Evolutionary conservation across 2,888 invertebrate genomes (phyloP).

Genomic region (Ennomos quercinarius): DNA sequence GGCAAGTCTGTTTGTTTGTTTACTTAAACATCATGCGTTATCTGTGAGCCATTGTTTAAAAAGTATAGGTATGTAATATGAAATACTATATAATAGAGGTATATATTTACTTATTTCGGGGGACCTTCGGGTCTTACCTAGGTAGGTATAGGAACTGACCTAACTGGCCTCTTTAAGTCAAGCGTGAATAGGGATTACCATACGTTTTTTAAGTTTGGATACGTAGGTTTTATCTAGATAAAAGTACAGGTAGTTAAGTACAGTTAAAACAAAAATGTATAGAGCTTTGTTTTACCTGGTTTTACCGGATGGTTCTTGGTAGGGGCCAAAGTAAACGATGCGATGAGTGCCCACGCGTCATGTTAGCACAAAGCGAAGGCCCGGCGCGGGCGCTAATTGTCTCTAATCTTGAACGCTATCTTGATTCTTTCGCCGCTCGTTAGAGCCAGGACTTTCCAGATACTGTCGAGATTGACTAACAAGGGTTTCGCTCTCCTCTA

Average conservation of each 20-base stretch:
- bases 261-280: too few relatives aligned
- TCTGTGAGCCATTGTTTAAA: too few relatives aligned
- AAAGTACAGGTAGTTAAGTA: too few relatives aligned
- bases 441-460: slow-evolving; percentile 57
- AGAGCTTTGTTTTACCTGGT: neutral
- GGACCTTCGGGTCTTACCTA: too few relatives aligned
- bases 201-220: too few relatives aligned
- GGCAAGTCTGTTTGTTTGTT: slow-evolving; percentile 18
- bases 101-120: too few relatives aligned
- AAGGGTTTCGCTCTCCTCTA: slow-evolving; percentile 5
- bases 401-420: slow-evolving; percentile 68
- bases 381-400: slow-evolving; percentile 65
- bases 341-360: slow-evolving; percentile 47
- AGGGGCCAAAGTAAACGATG: slow-evolving; percentile 34
- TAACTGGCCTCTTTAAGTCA: too few relatives aligned
- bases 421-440: slow-evolving; percentile 67
- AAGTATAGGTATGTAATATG: too few relatives aligned
- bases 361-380: slow-evolving; percentile 56
- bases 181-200: too few relatives aligned
- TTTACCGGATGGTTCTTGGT: neutral
- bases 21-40: slow-evolving; percentile 1
- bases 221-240: too few relatives aligned
- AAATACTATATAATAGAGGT: too few relatives aligned
- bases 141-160: too few relatives aligned
- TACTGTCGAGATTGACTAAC: slow-evolving; percentile 56